phyloP scores from a whole-genome alignment of 2,797 vertebrate genomes.

The Crocodylus rhombifer region DNA sequence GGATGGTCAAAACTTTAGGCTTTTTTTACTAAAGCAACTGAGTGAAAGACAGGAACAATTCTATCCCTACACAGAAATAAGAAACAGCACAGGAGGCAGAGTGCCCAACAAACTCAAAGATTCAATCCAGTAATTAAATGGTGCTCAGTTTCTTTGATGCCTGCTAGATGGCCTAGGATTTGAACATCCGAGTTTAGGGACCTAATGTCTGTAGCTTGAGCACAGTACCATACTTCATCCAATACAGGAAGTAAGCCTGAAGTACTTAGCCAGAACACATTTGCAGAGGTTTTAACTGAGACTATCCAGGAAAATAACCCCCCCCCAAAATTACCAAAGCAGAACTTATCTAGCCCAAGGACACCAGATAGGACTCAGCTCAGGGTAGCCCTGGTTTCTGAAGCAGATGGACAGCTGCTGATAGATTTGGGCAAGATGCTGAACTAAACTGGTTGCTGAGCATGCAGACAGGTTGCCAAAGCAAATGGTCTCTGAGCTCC shows the following conservation, averaged over 20 bases:
- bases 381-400: constrained; percentile 36
- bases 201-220: neutral
- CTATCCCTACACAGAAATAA: neutral
- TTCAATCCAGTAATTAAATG: neutral
- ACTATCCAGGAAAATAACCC: neutral
- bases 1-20: neutral
- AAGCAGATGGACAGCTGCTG: constrained; percentile 50
- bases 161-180: neutral
- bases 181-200: accelerated
- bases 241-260: neutral
- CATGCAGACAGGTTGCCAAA: constrained; percentile 37
- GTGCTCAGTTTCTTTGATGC: neutral
- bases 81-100: neutral
- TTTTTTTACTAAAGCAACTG: neutral
- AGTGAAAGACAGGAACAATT: neutral
- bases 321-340: neutral
- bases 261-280: neutral
- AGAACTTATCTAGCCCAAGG: neutral
- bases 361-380: constrained; percentile 28
- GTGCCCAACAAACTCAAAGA: neutral
- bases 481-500: neutral
- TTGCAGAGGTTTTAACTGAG: neutral
- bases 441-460: constrained; percentile 43
- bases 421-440: neutral
- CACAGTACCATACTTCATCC: neutral